Base-by-base conservation (phyloP, 2,888 invertebrate genomes). In the Rhodophaea formosa region DNA sequence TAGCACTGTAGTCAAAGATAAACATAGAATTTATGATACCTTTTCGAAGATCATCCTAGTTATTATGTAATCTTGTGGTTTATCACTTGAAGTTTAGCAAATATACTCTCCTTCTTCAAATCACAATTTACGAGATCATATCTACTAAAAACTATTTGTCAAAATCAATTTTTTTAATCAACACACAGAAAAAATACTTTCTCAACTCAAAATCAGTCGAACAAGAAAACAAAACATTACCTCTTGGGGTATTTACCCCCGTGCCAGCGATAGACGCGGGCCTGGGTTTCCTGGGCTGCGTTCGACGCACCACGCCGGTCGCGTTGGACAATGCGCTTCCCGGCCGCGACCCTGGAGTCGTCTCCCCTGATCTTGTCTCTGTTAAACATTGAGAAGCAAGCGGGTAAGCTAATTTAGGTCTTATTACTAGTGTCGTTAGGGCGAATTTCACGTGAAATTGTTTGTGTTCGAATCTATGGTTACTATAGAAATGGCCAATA, bases 271-370 rank as follows among this genome's bases (percentile, higher is more conserved):
- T 84, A 94, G 95, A 80, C 94, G 93, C 71, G 92, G 75, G 93
- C 88, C 76, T 92, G 73, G 95, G 92, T 70, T 95, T 94, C 80
- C 95, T 69, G 92, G 92, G 45, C 17, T 59, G 87, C 15, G 92
- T 66, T 93, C 93, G 71, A 92, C 94, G 69, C 8, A 71, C 60
- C 43, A 73, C 93, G 69, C 93, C 92, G 58, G 92, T 82, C 53
- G 88, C 88, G 72, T 90, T 91, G 44, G 93, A 97, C 92, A 97
- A 93, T 71, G 97, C 96, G 91, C 97, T 97, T 84, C 95, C 95
- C 65, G 97, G 97, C 82, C 97, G 93, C 70, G 97, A 97, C 79
- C 92, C 87, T 63, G 95, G 95, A 64, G 96, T 96, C 68, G 94
- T 94, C 77, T 95, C 95, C 68, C 96, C 95, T 68, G 95, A 95